Evolutionary conservation across 1,140 invertebrate species (phyloP), one percentile per base, ranked within the genome.

Genomic region (Conus betulinus): DNA sequence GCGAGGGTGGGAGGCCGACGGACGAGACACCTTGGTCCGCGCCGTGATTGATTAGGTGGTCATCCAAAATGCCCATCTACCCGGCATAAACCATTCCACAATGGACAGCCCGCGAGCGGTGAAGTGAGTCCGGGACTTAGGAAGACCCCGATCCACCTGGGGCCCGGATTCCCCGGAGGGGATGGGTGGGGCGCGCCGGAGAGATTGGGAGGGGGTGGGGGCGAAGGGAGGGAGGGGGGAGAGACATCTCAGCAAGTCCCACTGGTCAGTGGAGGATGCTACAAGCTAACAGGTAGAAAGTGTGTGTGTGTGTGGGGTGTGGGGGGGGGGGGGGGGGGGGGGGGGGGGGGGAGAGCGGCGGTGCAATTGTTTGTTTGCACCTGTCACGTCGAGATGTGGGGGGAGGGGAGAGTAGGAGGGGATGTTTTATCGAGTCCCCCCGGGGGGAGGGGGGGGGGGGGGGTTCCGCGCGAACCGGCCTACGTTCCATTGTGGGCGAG

Each of bases 1-100:
- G 15, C 55, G 20, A 20, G 57, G 57, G 15, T 8, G 8, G 8
- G 8, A 15, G 57, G 57, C 8, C 1, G 60, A 13, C 17, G 57
- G 57, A 60, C 57, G 8, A 63, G 1, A 0, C 60, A 11, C 60
- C 60, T 63, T 20, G 23, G 52, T 55, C 53, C 11, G 53, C 23
- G 57, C 57, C 27, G 20, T 27, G 82, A 63, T 60, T 60, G 82
- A 84, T 84, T 60, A 13, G 27, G 8, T 39, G 82, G 82, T 60
- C 82, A 84, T 84, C 82, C 25, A 84, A 84, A 84, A 10, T 84
- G 55, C 27, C 57, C 82, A 52, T 67, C 82, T 17, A 15, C 27
- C 20, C 15, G 15, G 53, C 55, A 27, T 84, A 84, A 84, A 63
- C 82, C 60, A 13, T 13, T 6, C 67, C 15, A 20, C 67, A 20